A percentile compares a stretch with the other conserved stretches of the same genome.
These are phyloP conservation scores for Allolobophora icterica DNA, from an alignment of 2,888 invertebrate species.

Conservation along the genomic window DNA sequence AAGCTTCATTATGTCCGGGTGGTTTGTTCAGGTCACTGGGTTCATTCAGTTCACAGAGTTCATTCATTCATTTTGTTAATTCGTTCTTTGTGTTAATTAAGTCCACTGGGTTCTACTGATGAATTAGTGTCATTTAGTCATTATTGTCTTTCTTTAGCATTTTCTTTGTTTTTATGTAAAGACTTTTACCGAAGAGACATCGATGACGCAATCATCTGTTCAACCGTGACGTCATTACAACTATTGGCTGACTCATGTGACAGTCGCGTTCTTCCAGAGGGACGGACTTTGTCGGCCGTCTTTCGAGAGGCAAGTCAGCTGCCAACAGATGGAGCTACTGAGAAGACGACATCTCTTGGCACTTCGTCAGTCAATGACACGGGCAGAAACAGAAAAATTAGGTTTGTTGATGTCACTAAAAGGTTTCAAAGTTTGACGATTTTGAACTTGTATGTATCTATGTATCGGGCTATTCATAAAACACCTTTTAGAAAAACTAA, in stretches of 20 bases:
- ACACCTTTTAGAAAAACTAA: too few relatives aligned
- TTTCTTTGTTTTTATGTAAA: neutral
- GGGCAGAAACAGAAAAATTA: neutral
- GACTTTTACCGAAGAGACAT: neutral
- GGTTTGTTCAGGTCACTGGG: too few relatives aligned
- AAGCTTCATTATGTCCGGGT: neutral
- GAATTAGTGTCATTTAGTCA: too few relatives aligned
- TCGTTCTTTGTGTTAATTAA: too few relatives aligned
- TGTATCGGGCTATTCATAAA: too few relatives aligned
- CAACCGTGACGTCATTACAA: neutral
- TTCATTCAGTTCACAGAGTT: too few relatives aligned
- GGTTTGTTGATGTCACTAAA: neutral
- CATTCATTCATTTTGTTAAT: too few relatives aligned
- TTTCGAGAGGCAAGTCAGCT: neutral
- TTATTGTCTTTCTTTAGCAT: too few relatives aligned
- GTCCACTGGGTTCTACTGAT: too few relatives aligned
- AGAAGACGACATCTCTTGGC: neutral
- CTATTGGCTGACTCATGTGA: neutral
- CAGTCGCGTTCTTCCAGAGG: neutral
- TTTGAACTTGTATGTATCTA: too few relatives aligned
- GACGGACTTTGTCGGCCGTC: neutral
- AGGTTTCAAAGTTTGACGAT: too few relatives aligned
- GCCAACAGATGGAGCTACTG: neutral
- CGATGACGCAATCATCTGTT: neutral
- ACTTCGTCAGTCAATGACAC: neutral